Base-by-base conservation (phyloP, 2,113 vertebrate species). In the Etheostoma cragini region DNA sequence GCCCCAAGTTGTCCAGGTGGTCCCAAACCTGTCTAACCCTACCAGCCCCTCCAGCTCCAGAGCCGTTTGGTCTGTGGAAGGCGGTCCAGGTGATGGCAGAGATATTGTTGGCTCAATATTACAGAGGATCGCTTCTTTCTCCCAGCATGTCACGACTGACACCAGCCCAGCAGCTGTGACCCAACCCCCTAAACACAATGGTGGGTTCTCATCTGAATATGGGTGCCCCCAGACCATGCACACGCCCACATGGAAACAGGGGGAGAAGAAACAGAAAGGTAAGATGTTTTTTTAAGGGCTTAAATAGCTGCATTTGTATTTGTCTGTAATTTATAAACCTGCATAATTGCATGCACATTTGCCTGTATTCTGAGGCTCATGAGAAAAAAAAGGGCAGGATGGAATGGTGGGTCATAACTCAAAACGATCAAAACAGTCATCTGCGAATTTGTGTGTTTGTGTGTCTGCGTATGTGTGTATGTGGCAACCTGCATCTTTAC, bases 81-180 rank as follows among this genome's bases (percentile, higher is more conserved):
- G 81, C 21, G 16, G 64, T 6, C 47, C 13, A 13, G 62, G 30
- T 17, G 82, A 89, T 52, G 78, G 24, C 47, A 89, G 75, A 53
- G 93, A 96, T 35, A 93, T 80, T 3, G 87, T 93, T 0, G 53
- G 90, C 35, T 88, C 65, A 46, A 92, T 95, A 58, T 82, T 93
- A 26, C 93, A 95, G 83, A 95, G 92, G 63, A 94, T 94, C 8
- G 92, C 91, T 33, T 95, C 95, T 61, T 93, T 94, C 71, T 93
- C 94, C 30, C 84, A 70, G 75, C 68, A 86, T n/a, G 82, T 50
- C 17, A 52, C 49, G 22, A 66, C 74, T 24, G 72, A 75, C 21
- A 22, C 8, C 22, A 42, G 5, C n/a, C 72, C 72, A 68, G 33
- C 46, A 63, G n/a, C 57, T 22, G 80, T 58, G 60, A 63, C 33